These are phyloP conservation scores for Acrossocheilus fasciatus DNA, from an alignment of 2,797 vertebrate genomes.

Conservation along the genomic window DNA sequence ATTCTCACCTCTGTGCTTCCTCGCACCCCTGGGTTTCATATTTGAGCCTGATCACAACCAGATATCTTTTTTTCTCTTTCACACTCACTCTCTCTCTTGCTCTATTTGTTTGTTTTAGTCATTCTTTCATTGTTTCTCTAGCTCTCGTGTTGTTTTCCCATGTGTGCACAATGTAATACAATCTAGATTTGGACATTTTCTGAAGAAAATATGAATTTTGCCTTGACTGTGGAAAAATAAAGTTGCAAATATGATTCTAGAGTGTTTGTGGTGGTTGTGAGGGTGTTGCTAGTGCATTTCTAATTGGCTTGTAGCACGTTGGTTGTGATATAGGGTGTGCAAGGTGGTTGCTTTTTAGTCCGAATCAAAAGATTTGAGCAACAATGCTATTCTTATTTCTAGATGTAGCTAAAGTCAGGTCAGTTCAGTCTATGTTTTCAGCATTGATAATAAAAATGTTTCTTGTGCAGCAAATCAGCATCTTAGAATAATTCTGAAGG, in stretches of 20 bases:
- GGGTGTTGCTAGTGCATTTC: no score
- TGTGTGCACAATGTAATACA: neutral
- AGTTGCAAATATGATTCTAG: neutral
- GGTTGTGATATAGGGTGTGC: neutral
- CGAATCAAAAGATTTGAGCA: neutral
- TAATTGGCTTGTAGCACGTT: neutral
- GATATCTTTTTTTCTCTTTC: slow-evolving; percentile 21
- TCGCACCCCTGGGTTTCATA: slow-evolving; percentile 18
- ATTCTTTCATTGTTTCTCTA: neutral
- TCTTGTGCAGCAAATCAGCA: neutral
- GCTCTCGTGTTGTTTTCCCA: neutral
- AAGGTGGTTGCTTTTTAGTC: neutral
- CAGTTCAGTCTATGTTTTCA: neutral
- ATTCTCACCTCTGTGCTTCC: slow-evolving; percentile 13
- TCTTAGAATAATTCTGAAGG: no score
- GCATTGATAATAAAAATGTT: neutral
- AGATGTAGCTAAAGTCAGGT: neutral
- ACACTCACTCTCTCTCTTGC: slow-evolving; percentile 10
- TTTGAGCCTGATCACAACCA: slow-evolving; percentile 20
- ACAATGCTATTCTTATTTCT: neutral
- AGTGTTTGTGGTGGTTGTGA: neutral
- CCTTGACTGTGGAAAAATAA: slow-evolving; percentile 3
- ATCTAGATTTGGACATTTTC: neutral
- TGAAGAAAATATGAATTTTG: neutral
- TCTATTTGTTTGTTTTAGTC: slow-evolving; percentile 27